phyloP scores from a whole-genome alignment of 2,888 invertebrate species.

The Drosophila hamatofila region DNA sequence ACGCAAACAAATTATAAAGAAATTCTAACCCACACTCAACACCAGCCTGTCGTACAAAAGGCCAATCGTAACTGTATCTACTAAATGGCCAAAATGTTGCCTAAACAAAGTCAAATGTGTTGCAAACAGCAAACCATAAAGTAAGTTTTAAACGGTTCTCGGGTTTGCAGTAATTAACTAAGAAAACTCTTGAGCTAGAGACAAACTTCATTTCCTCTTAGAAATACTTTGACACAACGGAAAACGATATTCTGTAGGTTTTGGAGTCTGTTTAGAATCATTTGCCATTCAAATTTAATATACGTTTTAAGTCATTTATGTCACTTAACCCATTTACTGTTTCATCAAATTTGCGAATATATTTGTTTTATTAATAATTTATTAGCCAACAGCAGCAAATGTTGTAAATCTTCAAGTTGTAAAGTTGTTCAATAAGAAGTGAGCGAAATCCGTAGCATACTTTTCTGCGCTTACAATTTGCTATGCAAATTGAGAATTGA shows the following conservation, averaged over 20 bases:
- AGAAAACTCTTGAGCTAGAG: background rate
- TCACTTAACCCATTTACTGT: background rate
- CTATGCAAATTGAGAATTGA: slow-evolving; percentile 57
- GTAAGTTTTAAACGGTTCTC: background rate
- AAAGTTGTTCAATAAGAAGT: background rate
- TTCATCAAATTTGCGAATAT: background rate
- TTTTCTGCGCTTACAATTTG: slow-evolving; percentile 27
- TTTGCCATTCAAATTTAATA: background rate
- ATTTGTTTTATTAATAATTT: slow-evolving; percentile 2
- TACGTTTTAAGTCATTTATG: background rate
- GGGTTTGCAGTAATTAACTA: background rate
- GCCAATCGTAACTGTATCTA: slow-evolving; percentile 17
- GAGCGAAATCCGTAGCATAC: slow-evolving; percentile 41
- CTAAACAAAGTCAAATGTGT: background rate
- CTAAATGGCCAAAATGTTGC: slow-evolving; percentile 1
- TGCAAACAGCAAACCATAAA: background rate
- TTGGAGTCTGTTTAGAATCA: background rate
- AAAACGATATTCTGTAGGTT: too few relatives aligned
- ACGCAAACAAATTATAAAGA: slow-evolving; percentile 12
- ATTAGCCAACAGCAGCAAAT: background rate
- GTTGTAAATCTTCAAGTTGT: background rate
- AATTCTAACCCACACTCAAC: background rate
- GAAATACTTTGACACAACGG: background rate
- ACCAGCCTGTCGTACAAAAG: background rate
- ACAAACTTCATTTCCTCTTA: background rate